Evolutionary conservation across 37 sponge, comb jelly and placozoan genomes (phyloP), one percentile per base, ranked within the genome.

Genomic region (Theonella swinhoei): DNA sequence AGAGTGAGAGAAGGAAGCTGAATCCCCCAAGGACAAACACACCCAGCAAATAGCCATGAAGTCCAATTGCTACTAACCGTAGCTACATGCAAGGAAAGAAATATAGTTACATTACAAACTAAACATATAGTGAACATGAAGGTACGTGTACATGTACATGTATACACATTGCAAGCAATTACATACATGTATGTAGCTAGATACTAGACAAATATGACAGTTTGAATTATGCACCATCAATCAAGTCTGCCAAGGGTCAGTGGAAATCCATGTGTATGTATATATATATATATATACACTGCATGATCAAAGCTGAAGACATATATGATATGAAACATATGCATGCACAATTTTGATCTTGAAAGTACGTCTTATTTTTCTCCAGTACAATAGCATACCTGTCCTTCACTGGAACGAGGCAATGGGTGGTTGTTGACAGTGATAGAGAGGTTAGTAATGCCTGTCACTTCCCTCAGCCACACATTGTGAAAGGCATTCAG

Each of bases 161-260:
- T 81, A 77, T 90, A 89, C 77, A 96, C 99, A 39, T 90, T 77
- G 0, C n/a, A n/a, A n/a, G n/a, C n/a, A n/a, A n/a, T n/a, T n/a
- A 29, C n/a, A n/a, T n/a, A n/a, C n/a, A n/a, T n/a, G n/a, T n/a
- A n/a, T n/a, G n/a, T n/a, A n/a, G n/a, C n/a, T n/a, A n/a, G n/a
- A n/a, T n/a, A n/a, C n/a, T n/a, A n/a, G n/a, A n/a, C n/a, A n/a
- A n/a, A n/a, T n/a, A n/a, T n/a, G n/a, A n/a, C n/a, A n/a, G n/a
- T n/a, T n/a, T n/a, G n/a, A n/a, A n/a, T n/a, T n/a, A n/a, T n/a
- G n/a, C n/a, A n/a, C n/a, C n/a, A n/a, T n/a, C n/a, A n/a, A n/a
- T n/a, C n/a, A n/a, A n/a, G n/a, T n/a, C n/a, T n/a, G n/a, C n/a
- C n/a, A n/a, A 59, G 61, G 61, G 65, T 4, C 65, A 64, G 30